Conservation (phyloP, 2,113 vertebrate genomes). For the Scomber scombrus region DNA sequence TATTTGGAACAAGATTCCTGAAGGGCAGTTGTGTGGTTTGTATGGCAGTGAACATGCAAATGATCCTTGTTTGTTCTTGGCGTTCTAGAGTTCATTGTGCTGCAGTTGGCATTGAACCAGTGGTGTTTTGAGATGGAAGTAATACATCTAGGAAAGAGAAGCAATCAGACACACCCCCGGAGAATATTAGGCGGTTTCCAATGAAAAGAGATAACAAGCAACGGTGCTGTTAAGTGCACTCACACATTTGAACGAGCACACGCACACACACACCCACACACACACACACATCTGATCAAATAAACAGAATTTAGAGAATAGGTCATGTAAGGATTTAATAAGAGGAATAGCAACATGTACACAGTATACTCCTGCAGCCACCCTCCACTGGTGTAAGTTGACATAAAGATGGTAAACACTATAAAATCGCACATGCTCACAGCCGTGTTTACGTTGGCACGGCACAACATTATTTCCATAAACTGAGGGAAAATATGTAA, state of each 20-base stretch:
- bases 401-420: slow-evolving; percentile 50
- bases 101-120: background rate
- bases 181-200: slow-evolving; percentile 4
- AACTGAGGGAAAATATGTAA: slow-evolving; percentile 42
- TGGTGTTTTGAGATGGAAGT: slow-evolving; percentile 35
- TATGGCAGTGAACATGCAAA: background rate
- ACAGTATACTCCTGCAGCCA: background rate
- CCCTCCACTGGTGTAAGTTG: slow-evolving; percentile 43
- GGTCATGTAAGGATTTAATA: slow-evolving; percentile 43
- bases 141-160: slow-evolving; percentile 23
- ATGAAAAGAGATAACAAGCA: slow-evolving; percentile 26
- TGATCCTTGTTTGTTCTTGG: background rate
- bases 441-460: slow-evolving; percentile 55
- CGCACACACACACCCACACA: slow-evolving; percentile 7
- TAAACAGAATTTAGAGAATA: slow-evolving; percentile 42
- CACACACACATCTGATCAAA: slow-evolving; percentile 32
- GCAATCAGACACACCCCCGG: slow-evolving; percentile 14
- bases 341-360: background rate
- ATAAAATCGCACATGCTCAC: slow-evolving; percentile 32
- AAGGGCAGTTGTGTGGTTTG: background rate
- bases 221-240: background rate
- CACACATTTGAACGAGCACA: background rate
- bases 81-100: background rate
- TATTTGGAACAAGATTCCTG: slow-evolving; percentile 20
- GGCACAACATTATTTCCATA: slow-evolving; percentile 18